These are phyloP conservation scores for Calliphora vomitoria DNA, from an alignment of 2,888 invertebrate genomes.

Conservation along the genomic window DNA sequence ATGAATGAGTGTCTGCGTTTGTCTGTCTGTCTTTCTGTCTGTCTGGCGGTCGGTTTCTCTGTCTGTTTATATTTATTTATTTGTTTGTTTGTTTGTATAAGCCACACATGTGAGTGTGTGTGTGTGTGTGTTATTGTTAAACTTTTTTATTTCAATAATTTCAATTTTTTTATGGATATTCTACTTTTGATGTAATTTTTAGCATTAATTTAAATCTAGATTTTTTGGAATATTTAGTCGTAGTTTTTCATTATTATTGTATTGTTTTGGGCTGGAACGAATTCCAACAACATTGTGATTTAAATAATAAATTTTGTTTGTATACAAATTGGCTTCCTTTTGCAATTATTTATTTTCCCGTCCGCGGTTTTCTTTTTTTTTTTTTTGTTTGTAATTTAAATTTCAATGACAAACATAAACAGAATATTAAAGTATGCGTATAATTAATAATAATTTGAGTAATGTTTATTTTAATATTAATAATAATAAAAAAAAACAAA, in stretches of 20 bases:
- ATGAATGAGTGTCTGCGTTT: constrained; percentile 4
- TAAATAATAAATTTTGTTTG: background rate
- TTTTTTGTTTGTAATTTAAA: background rate
- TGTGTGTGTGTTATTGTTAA: background rate
- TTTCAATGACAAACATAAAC: background rate
- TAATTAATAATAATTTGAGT: no score
- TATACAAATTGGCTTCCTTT: background rate
- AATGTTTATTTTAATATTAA: no score
- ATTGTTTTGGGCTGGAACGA: constrained; percentile 17
- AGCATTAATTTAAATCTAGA: constrained; percentile 28
- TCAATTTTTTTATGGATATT: constrained; percentile 24
- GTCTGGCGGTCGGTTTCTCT: background rate
- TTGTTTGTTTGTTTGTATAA: background rate
- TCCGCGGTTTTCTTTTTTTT: background rate
- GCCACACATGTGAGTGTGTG: background rate
- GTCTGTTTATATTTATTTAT: background rate
- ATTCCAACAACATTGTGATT: background rate
- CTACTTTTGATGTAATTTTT: constrained; percentile 21
- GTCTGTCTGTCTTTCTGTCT: background rate
- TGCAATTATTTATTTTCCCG: background rate
- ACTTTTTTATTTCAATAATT: constrained; percentile 33
- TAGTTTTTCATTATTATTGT: constrained; percentile 13
- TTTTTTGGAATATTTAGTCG: constrained; percentile 18
- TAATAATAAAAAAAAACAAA: no score
- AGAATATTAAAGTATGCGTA: background rate